Percentiles rank a stretch among this genome's conserved stretches.
These are phyloP conservation scores for Germaria angustata DNA, from an alignment of 2,888 invertebrate species.

Conservation along the genomic window DNA sequence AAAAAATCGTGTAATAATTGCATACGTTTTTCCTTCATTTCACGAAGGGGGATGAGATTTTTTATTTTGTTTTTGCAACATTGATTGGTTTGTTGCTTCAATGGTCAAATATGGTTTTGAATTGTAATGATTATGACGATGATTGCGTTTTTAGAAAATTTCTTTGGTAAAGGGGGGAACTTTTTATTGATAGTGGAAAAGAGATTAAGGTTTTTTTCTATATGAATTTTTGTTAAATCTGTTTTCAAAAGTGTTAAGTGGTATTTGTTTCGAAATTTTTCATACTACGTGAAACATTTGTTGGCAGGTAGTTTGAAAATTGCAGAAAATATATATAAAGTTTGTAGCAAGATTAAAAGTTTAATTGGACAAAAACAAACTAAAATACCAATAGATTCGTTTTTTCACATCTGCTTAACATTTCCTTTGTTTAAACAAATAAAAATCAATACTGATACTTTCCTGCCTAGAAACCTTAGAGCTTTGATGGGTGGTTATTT, in stretches of 20 bases:
- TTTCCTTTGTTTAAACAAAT: background rate
- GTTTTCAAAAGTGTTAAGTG: constrained; percentile 41
- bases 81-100: constrained; percentile 63
- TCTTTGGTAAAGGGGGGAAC: background rate
- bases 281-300: background rate
- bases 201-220: constrained; percentile 1
- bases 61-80: constrained; percentile 18
- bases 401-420: background rate
- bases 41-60: background rate
- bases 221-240: background rate
- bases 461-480: background rate
- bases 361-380: too few species aligned
- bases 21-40: background rate
- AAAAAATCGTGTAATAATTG: constrained; percentile 56
- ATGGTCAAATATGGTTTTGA: constrained; percentile 58
- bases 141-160: background rate
- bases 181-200: background rate
- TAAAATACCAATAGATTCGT: too few species aligned
- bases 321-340: background rate
- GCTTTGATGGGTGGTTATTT: constrained; percentile 3
- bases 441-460: constrained; percentile 16
- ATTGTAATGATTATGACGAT: constrained; percentile 49
- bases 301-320: background rate
- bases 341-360: background rate
- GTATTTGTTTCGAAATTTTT: constrained; percentile 40